Base-by-base conservation (phyloP, 2,888 invertebrate species). In the Frankliniella fusca region DNA sequence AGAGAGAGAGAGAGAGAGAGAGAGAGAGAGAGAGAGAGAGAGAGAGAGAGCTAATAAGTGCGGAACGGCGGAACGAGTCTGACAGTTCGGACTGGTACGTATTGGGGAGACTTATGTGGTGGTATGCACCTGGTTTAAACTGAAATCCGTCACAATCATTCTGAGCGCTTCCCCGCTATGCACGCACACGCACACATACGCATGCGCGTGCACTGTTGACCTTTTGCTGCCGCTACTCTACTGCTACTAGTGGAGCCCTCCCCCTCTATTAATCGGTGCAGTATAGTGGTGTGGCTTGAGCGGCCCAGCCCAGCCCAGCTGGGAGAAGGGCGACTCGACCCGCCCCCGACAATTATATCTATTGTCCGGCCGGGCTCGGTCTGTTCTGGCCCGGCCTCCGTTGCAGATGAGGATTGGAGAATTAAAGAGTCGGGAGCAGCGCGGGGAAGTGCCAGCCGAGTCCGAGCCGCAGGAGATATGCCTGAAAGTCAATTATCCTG, bases 401-500 rank as follows among this genome's bases (percentile, higher is more conserved):
- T 70, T 70, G 70, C 70, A 23, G 70, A 70, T 23, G 70, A 70
- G 70, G 70, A n/a, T 70, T n/a, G 70, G 70, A 11, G 70, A 70
- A 70, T 70, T 70, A 70, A 70, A 70, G 70, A 70, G 70, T 70
- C 23, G 70, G 20, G 11, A n/a, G 61, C 18, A 20, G 54, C 54
- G 15, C 50, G 50, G 54, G 54, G n/a, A n/a, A 65, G 65, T n/a
- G 65, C 65, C n/a, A 23, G 70, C 5, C 70, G 70, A 1, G 18
- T 15, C 61, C 61, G 18, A n/a, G 18, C n/a, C 61, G 61, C n/a
- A n/a, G 61, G 61, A n/a, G 61, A 61, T 61, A 61, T 61, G 61
- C 61, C 61, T 18, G 70, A 23, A 70, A 70, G 70, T 70, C 70
- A 70, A 70, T 70, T 70, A 70, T 70, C 70, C 23, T 70, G 70